A percentile compares a stretch with the other conserved stretches of the same genome.
These are phyloP conservation scores for Danionella dracula DNA, from an alignment of 2,797 vertebrate genomes.

Conservation along the genomic window DNA sequence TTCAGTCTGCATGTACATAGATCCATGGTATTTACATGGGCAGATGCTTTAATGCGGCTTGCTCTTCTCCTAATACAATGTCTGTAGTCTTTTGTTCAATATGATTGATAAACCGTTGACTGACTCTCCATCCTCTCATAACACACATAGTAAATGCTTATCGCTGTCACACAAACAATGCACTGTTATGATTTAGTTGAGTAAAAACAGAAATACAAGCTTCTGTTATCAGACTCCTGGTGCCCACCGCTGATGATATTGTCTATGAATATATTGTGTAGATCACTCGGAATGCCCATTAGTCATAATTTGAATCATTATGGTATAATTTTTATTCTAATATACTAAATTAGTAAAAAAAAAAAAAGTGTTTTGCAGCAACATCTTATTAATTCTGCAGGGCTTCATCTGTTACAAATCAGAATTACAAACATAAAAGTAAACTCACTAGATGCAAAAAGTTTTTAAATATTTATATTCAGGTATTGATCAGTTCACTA, in stretches of 20 bases:
- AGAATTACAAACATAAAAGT: too few species aligned
- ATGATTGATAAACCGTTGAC: slow-evolving; percentile 21
- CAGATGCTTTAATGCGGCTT: slow-evolving; percentile 30
- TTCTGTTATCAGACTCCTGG: background rate
- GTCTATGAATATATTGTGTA: too few species aligned
- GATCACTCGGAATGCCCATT: too few species aligned
- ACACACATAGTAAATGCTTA: background rate
- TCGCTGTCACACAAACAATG: slow-evolving; percentile 2
- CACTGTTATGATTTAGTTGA: background rate
- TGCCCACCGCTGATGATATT: slow-evolving; percentile 8
- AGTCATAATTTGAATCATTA: too few species aligned
- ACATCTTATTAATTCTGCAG: too few species aligned
- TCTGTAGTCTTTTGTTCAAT: slow-evolving; percentile 10
- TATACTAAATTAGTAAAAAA: too few species aligned
- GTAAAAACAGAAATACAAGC: slow-evolving; percentile 5
- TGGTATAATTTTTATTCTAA: too few species aligned
- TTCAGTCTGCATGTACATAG: slow-evolving; percentile 37
- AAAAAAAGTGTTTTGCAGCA: too few species aligned
- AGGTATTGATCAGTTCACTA: too few species aligned
- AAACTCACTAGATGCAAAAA: too few species aligned
- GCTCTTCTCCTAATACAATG: slow-evolving; percentile 22
- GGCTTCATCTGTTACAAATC: too few species aligned
- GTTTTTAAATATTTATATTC: too few species aligned
- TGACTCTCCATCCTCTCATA: slow-evolving; percentile 11
- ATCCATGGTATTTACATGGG: slow-evolving; percentile 33